Evolutionary conservation across 2,888 invertebrate genomes (phyloP).

Genomic region (Hydroisotoma schaefferi): DNA sequence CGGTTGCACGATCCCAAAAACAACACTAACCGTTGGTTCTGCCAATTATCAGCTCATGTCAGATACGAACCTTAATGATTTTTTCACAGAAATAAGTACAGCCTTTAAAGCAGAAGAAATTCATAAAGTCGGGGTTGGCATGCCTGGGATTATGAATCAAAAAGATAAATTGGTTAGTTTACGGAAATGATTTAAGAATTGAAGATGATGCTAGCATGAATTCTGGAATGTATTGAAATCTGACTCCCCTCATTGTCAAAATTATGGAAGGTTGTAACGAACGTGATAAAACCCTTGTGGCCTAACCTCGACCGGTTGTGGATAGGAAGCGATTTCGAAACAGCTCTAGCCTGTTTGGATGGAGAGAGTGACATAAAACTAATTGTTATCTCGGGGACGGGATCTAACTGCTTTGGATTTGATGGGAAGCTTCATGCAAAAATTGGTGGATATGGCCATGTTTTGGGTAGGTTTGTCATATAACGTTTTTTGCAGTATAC

Average conservation of each 20-base stretch:
- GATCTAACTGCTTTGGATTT: slow-evolving; percentile 41
- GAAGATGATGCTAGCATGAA: too few species aligned
- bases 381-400: slow-evolving; percentile 46
- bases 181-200: too few species aligned
- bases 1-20: background rate
- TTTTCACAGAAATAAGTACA: slow-evolving; percentile 24
- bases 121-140: slow-evolving; percentile 34
- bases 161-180: slow-evolving; percentile 34
- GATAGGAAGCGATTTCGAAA: slow-evolving; percentile 45
- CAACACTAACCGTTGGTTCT: slow-evolving; percentile 29
- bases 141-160: slow-evolving; percentile 41
- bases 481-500: too few species aligned
- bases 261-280: too few species aligned
- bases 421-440: slow-evolving; percentile 24
- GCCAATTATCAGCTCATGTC: slow-evolving; percentile 39
- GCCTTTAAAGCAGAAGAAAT: slow-evolving; percentile 10
- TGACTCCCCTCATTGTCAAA: too few species aligned
- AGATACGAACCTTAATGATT: slow-evolving; percentile 19
- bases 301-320: slow-evolving; percentile 28
- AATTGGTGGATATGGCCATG: slow-evolving; percentile 45
- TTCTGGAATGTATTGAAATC: too few species aligned
- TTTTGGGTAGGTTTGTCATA: slow-evolving; percentile 38
- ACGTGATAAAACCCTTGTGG: slow-evolving; percentile 19
- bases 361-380: slow-evolving; percentile 21
- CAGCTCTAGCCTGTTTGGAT: slow-evolving; percentile 40